These are phyloP conservation scores for Pomacea canaliculata DNA, from an alignment of 2,888 invertebrate species.

Conservation along the genomic window DNA sequence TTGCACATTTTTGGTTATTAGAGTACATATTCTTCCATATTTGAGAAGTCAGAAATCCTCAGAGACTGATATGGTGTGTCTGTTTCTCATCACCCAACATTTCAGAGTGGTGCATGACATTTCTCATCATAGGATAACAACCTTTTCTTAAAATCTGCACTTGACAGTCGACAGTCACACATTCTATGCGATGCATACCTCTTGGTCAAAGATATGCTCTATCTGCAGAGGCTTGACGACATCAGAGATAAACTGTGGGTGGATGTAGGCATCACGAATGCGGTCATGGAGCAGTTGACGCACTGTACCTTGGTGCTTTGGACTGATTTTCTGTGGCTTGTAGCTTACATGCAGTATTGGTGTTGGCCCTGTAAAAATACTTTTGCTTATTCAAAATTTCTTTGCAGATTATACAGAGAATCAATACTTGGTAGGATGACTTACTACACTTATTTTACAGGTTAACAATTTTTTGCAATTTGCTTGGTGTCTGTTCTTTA, in stretches of 20 bases:
- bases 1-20: too few relatives aligned
- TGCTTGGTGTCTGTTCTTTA: too few relatives aligned
- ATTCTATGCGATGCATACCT: slow-evolving; percentile 74
- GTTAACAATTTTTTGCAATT: too few relatives aligned
- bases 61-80: slow-evolving; percentile 21
- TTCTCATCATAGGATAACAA: slow-evolving; percentile 29
- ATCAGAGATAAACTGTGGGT: slow-evolving; percentile 97
- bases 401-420: not conserved
- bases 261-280: slow-evolving; percentile 96
- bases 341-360: slow-evolving; percentile 97
- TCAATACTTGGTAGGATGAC: not conserved
- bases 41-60: slow-evolving; percentile 13
- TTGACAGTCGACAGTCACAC: not conserved
- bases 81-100: slow-evolving; percentile 32
- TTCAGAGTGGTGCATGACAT: slow-evolving; percentile 41
- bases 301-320: slow-evolving; percentile 94
- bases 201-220: slow-evolving; percentile 97
- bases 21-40: too few relatives aligned
- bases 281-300: slow-evolving; percentile 94
- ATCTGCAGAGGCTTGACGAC: slow-evolving; percentile 98
- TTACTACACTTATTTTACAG: not conserved
- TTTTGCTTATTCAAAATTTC: not conserved
- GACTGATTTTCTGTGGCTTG: slow-evolving; percentile 99
- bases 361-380: slow-evolving; percentile 41
- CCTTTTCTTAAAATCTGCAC: not conserved